Evolutionary conservation across 2,797 vertebrate species (phyloP).

Genomic region (Thaleichthys pacificus): DNA sequence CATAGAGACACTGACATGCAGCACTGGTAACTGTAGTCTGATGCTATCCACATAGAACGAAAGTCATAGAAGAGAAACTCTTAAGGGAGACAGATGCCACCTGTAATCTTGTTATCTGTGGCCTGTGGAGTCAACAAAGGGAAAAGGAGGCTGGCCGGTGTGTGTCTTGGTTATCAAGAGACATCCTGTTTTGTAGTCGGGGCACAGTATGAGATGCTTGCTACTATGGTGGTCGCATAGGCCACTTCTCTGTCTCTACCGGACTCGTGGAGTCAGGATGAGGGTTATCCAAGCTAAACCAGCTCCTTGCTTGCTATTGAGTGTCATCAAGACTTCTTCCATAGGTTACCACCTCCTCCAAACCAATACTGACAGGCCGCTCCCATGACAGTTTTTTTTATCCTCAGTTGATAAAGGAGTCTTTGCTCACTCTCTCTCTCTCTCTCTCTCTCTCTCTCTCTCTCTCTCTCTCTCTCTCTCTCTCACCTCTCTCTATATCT

Average conservation of each 20-base stretch:
- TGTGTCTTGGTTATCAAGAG: constrained; percentile 36
- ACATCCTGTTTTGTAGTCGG: constrained; percentile 23
- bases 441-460: not conserved
- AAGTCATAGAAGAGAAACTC: constrained; percentile 38
- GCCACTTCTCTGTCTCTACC: not conserved
- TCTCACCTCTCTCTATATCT: not conserved
- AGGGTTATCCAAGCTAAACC: not conserved
- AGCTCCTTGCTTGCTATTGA: not conserved
- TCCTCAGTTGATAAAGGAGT: not conserved
- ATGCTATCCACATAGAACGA: constrained; percentile 26
- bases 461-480: constrained; percentile 13
- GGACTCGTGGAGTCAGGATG: not conserved
- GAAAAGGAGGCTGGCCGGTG: constrained; percentile 30
- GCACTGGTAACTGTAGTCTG: constrained; percentile 35
- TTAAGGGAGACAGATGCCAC: constrained; percentile 51
- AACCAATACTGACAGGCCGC: constrained; percentile 21
- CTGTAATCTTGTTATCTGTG: constrained; percentile 46
- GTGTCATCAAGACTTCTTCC: not conserved
- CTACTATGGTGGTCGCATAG: constrained; percentile 5
- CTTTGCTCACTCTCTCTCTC: not conserved
- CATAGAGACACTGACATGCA: constrained; percentile 38
- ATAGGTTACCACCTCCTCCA: not conserved
- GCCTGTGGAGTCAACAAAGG: constrained; percentile 34
- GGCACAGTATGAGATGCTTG: constrained; percentile 28
- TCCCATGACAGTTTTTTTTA: constrained; percentile 14